Evolutionary conservation across 2,888 invertebrate genomes (phyloP), one percentile per base, ranked within the genome.

Genomic region (Chrysolina americana): DNA sequence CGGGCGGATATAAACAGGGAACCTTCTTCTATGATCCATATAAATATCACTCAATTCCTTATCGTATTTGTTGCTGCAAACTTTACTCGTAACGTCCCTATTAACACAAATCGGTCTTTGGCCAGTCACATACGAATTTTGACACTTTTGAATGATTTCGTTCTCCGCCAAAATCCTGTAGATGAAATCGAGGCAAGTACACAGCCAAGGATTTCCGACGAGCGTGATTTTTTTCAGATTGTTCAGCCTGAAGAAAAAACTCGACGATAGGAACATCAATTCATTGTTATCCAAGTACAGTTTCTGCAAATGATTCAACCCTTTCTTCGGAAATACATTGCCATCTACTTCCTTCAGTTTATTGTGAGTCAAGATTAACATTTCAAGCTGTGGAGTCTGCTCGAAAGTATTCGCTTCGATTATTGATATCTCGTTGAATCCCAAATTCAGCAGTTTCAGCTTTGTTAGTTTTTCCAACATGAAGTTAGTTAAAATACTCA

Each of bases 121-220:
- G 11, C 78, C 78, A 23, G 36, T 69, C 8, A 41, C 69, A 56
- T 72, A 80, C 4, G 5, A 44, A 17, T 64, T 65, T n/a, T 73
- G 65, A 50, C 78, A 80, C 48, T 66, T 73, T 63, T 78, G 75
- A 41, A 17, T 17, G 15, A 81, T 74, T 1, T 62, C 41, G 44
- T 80, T 77, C 47, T 79, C 76, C 5, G 5, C 10, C 21, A 80
- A 63, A 63, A 78, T 65, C 19, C 53, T 76, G 17, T 73, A 44
- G 15, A 80, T 63, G 15, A 71, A 63, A 44, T 75, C 59, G 53
- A 79, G 65, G 68, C 81, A 81, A 11, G 68, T 2, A 70, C 81
- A 81, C 6, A 65, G 47, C 81, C 81, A 81, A 10, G 81, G 81
- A 59, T 81, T 81, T 4, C 78, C 80, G 50, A 79, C 73, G 1